Percentiles rank a stretch among this genome's conserved stretches.
Evolutionary conservation across 2,113 vertebrate species (phyloP).

Genomic region (Pseudorasbora parva): DNA sequence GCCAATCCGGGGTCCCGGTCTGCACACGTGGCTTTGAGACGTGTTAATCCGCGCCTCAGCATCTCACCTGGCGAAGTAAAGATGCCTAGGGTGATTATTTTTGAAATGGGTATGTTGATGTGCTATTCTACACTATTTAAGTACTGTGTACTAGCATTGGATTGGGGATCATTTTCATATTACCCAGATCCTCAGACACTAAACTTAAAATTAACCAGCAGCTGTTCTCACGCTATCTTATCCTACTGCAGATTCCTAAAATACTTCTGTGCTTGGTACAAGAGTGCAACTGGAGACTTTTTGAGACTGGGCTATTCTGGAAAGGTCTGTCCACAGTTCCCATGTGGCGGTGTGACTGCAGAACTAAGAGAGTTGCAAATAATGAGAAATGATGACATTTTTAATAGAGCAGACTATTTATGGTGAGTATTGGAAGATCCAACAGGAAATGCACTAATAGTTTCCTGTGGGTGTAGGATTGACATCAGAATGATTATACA

Average conservation of each 20-base stretch:
- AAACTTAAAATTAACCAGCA: slow-evolving; percentile 77
- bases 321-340: slow-evolving; percentile 47
- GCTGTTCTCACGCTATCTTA: slow-evolving; percentile 74
- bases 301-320: slow-evolving; percentile 65
- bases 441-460: slow-evolving; percentile 16
- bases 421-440: slow-evolving; percentile 50
- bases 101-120: slow-evolving; percentile 19
- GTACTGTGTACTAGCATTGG: neutral
- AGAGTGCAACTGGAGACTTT: slow-evolving; percentile 61
- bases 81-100: too few species aligned
- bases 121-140: slow-evolving; percentile 20
- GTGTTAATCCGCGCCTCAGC: too few species aligned
- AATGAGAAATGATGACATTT: slow-evolving; percentile 59
- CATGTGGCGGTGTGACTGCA: slow-evolving; percentile 5
- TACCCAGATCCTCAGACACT: slow-evolving; percentile 61
- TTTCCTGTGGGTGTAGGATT: slow-evolving; percentile 54
- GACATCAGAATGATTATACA: neutral
- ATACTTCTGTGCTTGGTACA: slow-evolving; percentile 66
- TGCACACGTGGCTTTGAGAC: too few species aligned
- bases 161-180: slow-evolving; percentile 37
- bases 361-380: slow-evolving; percentile 44
- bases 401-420: slow-evolving; percentile 65
- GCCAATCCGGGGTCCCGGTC: too few species aligned
- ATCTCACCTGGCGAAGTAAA: too few species aligned
- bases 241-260: slow-evolving; percentile 73